Conservation (phyloP, 2,888 invertebrate species). For the Bugulina stolonifera region DNA sequence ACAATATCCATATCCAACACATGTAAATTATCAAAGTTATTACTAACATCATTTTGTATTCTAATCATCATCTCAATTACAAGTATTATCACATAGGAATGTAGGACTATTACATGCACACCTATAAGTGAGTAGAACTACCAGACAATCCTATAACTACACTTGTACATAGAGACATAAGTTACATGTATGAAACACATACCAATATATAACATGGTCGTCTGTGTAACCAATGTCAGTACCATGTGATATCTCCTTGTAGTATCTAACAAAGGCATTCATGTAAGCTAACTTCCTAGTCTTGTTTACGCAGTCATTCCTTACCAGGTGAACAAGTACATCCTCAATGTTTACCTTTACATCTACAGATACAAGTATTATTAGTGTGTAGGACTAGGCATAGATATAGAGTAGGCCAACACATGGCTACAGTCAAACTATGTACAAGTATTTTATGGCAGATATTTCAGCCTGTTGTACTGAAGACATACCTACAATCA, state of each 20-base stretch:
- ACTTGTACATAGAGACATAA: background rate
- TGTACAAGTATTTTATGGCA: too few species aligned
- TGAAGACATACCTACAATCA: too few species aligned
- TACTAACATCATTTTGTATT: too few species aligned
- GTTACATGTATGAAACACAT: constrained; percentile 42
- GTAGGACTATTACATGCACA: background rate
- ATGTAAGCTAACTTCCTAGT: constrained; percentile 76
- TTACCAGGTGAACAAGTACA: constrained; percentile 61
- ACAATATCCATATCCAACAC: too few species aligned
- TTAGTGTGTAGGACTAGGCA: too few species aligned
- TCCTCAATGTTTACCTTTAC: constrained; percentile 44
- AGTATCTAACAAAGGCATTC: constrained; percentile 78
- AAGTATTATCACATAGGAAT: too few species aligned
- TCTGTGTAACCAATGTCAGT: constrained; percentile 66
- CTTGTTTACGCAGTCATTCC: constrained; percentile 64
- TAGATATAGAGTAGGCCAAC: too few species aligned
- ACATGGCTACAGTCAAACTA: too few species aligned
- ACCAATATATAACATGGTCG: constrained; percentile 79
- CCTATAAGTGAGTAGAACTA: background rate
- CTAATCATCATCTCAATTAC: too few species aligned
- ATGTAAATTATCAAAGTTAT: too few species aligned
- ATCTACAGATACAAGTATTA: too few species aligned
- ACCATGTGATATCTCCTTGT: constrained; percentile 60
- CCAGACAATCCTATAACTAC: background rate
- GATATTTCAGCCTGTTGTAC: too few species aligned